phyloP scores from a whole-genome alignment of 2,797 vertebrate genomes.

The Labeo calbasu region DNA sequence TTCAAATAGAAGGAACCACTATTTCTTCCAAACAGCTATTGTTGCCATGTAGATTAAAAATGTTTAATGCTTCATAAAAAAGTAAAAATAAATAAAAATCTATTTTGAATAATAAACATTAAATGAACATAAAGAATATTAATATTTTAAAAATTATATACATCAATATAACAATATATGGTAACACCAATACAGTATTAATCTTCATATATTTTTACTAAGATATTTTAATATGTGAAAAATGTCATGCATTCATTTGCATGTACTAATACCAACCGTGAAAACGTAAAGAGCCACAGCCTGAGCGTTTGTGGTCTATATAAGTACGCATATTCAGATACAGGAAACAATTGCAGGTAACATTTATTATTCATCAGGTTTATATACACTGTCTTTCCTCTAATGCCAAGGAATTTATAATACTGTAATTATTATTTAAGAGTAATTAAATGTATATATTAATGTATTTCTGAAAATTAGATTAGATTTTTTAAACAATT shows the following conservation, averaged over 20 bases:
- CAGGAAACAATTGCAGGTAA: background rate
- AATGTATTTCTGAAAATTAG: constrained; percentile 18
- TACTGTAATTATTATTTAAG: constrained; percentile 15
- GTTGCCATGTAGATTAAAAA: no score
- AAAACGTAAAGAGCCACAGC: background rate
- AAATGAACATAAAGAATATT: no score
- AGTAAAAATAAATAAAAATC: no score
- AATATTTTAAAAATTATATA: no score
- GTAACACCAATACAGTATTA: background rate
- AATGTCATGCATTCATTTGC: background rate
- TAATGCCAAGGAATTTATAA: constrained; percentile 47
- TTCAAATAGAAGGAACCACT: no score
- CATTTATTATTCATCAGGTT: constrained; percentile 6
- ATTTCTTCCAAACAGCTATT: no score
- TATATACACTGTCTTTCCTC: background rate
- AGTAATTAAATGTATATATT: constrained; percentile 20
- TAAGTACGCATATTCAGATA: background rate
- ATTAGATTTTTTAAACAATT: background rate
- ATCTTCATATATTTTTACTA: background rate
- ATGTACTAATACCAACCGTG: background rate
- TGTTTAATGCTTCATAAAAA: no score
- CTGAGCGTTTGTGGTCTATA: background rate
- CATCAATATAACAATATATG: no score
- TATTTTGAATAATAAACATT: no score
- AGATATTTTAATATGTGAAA: background rate